Base-by-base conservation (phyloP, 2,888 invertebrate species). In the Sphaerophoria rueppellii region DNA sequence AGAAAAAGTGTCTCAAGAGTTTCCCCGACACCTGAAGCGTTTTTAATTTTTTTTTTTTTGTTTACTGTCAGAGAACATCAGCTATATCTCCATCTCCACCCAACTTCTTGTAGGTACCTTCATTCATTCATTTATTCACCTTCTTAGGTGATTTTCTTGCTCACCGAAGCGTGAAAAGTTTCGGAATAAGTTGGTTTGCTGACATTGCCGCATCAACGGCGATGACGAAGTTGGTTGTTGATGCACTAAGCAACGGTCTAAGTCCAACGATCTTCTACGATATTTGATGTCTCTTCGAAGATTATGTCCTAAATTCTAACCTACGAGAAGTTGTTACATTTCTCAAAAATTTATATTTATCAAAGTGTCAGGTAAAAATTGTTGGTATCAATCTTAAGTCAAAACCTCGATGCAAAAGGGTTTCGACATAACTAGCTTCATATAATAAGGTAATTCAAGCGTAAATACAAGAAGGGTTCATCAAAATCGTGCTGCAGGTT, bases 381-480 rank as follows among this genome's bases (percentile, higher is more conserved):
- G 9, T 40, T 7, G 4, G 40, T 7, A 43, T 12, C 12, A 14
- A 34, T 60, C 37, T 50, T 32, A 14, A 63, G 63, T 35, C 16
- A 24, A 16, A 52, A 34, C 32, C 14, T 43, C 34, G 11, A 37
- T 32, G 55, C 63, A 58, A 55, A 67, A 75, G 82, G 82, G 52
- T 60, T 50, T 65, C 34, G 16, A 46, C 16, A 35, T 54, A 50
- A 24, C 9, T 46, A 74, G 69, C 65, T 71, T 71, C 65, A 83
- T 71, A 67, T 74, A 58, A 54, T 40, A 72, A 57, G 48, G 58
- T 85, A 76, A 72, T 69, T 85, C 80, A 80, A 80, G 76, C 85
- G 85, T 85, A 58, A 85, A 80, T 65, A 58, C 50, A 57, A 85
- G 69, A 80, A 85, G 85, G 85, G 85, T 80, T 76, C 80, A 69